Evolutionary conservation across 1,140 invertebrate genomes (phyloP), one percentile per base, ranked within the genome.

Genomic region (Heliconius himera): DNA sequence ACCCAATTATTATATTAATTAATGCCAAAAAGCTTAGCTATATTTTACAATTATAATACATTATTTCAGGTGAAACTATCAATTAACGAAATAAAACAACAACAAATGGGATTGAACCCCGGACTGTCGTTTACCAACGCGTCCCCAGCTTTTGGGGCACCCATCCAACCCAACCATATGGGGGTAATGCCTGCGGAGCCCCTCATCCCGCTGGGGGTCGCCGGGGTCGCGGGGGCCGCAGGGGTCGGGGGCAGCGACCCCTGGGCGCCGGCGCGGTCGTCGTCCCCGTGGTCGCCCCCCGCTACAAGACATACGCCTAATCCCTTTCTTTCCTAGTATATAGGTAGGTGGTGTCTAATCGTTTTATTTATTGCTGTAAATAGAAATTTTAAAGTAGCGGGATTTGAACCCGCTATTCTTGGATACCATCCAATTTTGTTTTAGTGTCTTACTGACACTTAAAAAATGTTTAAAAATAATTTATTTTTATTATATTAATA

Each of bases 51-150:
- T 20, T 70, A n/a, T 9, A 2, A 0, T 22, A n/a, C 54, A n/a
- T 5, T 3, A 46, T 85, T 83, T 3, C 88, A 95, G 93, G 90
- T 90, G 11, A 87, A 89, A 70, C 80, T 92, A 8, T 89, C 92
- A 4, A 95, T 95, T 77, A 95, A 95, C 84, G 94, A 95, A 84
- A 84, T 94, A 72, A 94, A 94, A 76, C 93, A 94, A 81, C 94
- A 94, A 81, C 93, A 93, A 75, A 87, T 91, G 87, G 90, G 93
- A 0, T 80, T 90, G 22, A 86, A 86, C 73, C 78, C 81, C n/a
- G 87, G 83, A 51, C 74, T 84, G 13, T 29, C 70, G 73, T 87
- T 85, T 84, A 78, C 82, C 66, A 26, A 76, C 60, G 76, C 84
- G 46, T 49, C 81, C 36, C 83, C 87, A 5, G 80, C 79, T 3